phyloP scores from a whole-genome alignment of 1,140 invertebrate species.

The Dufourea novaeangliae region DNA sequence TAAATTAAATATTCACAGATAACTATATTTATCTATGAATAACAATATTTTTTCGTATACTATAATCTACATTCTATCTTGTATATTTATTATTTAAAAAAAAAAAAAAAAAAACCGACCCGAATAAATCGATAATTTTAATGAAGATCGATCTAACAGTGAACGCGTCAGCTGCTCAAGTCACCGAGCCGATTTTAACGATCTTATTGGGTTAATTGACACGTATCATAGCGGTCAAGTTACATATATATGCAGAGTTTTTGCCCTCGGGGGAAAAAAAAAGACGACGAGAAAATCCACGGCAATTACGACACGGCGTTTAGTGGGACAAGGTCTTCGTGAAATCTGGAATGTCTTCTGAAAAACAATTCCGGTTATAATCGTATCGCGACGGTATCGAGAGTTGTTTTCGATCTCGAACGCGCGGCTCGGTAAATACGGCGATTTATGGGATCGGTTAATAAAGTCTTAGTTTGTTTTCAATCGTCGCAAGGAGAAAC shows the following conservation, averaged over 20 bases:
- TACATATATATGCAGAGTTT: not conserved
- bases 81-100: too few relatives aligned
- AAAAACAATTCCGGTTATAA: conserved; percentile 47
- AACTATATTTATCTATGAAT: too few relatives aligned
- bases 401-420: not conserved
- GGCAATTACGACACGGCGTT: conserved; percentile 28
- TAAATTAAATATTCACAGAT: too few relatives aligned
- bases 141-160: too few relatives aligned
- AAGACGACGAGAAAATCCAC: not conserved
- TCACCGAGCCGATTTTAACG: too few relatives aligned
- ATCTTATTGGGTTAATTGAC: not conserved
- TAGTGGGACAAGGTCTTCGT: conserved; percentile 54
- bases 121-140: too few relatives aligned
- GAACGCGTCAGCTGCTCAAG: too few relatives aligned
- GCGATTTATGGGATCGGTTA: not conserved
- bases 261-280: not conserved
- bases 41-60: too few relatives aligned
- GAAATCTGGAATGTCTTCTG: conserved; percentile 45
- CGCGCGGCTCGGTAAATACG: not conserved
- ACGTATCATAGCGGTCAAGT: not conserved
- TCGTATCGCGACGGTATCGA: conserved; percentile 3
- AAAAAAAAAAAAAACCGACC: too few relatives aligned
- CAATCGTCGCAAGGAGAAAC: too few relatives aligned
- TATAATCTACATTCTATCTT: too few relatives aligned
- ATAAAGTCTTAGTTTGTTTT: too few relatives aligned